A percentile compares a stretch with the other conserved stretches of the same genome.
Conservation (phyloP, 2,113 vertebrate species). For the Nymphicus hollandicus region DNA sequence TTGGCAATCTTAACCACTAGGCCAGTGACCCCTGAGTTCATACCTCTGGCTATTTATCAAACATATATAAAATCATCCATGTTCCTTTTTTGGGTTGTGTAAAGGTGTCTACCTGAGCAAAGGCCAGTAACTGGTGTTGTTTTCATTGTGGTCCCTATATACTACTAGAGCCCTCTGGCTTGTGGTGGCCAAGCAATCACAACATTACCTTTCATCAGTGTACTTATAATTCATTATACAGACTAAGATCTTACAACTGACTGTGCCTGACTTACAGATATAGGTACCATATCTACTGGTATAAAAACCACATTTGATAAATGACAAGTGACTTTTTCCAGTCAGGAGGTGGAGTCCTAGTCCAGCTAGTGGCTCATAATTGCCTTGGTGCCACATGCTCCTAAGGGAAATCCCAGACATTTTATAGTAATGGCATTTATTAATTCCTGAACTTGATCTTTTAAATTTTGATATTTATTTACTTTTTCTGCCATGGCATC, state of each 20-base stretch:
- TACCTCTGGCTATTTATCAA: background rate
- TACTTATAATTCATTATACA: background rate
- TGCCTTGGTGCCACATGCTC: background rate
- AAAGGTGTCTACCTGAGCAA: background rate
- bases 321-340: background rate
- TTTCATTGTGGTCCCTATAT: background rate
- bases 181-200: background rate
- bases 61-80: background rate
- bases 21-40: background rate
- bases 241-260: background rate
- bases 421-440: background rate
- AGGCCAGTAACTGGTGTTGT: background rate
- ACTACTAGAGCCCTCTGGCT: background rate
- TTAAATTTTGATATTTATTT: background rate
- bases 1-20: too few species aligned
- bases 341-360: background rate
- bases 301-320: background rate
- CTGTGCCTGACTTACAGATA: background rate
- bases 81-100: background rate
- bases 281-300: background rate
- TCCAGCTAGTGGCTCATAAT: background rate
- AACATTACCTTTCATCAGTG: background rate
- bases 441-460: background rate
- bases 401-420: background rate
- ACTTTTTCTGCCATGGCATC: background rate